These are phyloP conservation scores for Zygaena filipendulae DNA, from an alignment of 2,888 invertebrate species.

Conservation along the genomic window DNA sequence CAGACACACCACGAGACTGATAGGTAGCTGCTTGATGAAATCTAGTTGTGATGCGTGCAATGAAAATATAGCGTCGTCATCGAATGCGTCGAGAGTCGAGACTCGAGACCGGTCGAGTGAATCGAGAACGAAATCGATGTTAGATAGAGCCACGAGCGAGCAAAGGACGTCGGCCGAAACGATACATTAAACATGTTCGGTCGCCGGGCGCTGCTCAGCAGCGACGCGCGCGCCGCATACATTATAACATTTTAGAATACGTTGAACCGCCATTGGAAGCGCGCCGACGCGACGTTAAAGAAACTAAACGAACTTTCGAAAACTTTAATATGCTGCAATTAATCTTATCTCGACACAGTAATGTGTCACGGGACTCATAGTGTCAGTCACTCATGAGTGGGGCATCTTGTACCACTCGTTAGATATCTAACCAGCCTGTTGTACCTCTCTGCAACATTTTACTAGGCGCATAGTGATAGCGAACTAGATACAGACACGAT, in stretches of 20 bases:
- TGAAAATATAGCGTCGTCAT: no score
- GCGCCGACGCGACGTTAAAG: constrained; percentile 36
- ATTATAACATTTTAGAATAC: constrained; percentile 36
- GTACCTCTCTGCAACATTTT: no score
- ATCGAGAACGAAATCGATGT: no score
- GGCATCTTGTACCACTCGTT: no score
- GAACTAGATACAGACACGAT: constrained; percentile 2
- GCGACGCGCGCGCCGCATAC: constrained; percentile 42
- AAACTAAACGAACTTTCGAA: constrained; percentile 36
- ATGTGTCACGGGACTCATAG: constrained; percentile 23
- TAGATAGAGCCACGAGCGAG: no score
- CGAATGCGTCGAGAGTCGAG: no score
- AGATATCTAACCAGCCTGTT: no score
- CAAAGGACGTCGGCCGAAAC: constrained; percentile 19
- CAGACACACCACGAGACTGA: no score
- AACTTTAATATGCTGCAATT: constrained; percentile 20
- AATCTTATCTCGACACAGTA: constrained; percentile 18
- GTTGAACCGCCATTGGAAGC: constrained; percentile 28
- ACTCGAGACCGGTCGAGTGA: no score
- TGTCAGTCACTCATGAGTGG: no score
- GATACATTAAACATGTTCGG: constrained; percentile 32
- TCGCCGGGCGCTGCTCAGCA: constrained; percentile 44
- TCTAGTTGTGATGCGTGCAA: no score
- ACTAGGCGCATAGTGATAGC: constrained; percentile 24
- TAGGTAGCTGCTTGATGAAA: no score